phyloP scores from a whole-genome alignment of 2,797 vertebrate species.

The Phrynocephalus vlangalii region DNA sequence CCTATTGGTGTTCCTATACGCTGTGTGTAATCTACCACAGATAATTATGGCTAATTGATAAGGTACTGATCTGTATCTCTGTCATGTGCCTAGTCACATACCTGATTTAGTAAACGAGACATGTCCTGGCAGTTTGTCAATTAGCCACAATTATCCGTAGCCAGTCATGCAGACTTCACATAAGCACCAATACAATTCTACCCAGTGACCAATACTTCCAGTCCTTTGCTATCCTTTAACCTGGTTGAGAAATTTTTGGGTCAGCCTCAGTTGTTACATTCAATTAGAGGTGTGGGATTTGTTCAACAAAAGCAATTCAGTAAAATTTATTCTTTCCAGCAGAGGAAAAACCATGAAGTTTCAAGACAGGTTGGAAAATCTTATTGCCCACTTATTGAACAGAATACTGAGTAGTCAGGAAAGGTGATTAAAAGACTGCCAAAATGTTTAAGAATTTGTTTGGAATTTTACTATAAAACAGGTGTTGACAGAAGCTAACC shows the following conservation, averaged over 20 bases:
- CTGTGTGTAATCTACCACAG: too few relatives aligned
- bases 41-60: too few relatives aligned
- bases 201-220: background rate
- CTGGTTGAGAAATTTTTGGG: constrained; percentile 38
- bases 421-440: constrained; percentile 42
- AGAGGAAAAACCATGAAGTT: constrained; percentile 42
- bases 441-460: constrained; percentile 51
- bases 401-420: constrained; percentile 31
- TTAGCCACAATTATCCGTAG: too few relatives aligned
- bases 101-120: too few relatives aligned
- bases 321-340: constrained; percentile 51
- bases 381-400: constrained; percentile 41
- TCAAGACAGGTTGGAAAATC: constrained; percentile 49
- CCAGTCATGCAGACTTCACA: too few relatives aligned
- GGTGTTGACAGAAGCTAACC: constrained; percentile 63
- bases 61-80: too few relatives aligned
- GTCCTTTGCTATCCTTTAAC: constrained; percentile 41
- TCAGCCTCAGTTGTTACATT: constrained; percentile 36
- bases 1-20: too few relatives aligned
- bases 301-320: constrained; percentile 32
- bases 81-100: too few relatives aligned
- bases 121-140: too few relatives aligned
- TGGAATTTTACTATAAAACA: constrained; percentile 60
- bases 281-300: constrained; percentile 31
- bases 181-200: too few relatives aligned